phyloP scores from a whole-genome alignment of 2,113 vertebrate species.

The Onychostoma macrolepis region DNA sequence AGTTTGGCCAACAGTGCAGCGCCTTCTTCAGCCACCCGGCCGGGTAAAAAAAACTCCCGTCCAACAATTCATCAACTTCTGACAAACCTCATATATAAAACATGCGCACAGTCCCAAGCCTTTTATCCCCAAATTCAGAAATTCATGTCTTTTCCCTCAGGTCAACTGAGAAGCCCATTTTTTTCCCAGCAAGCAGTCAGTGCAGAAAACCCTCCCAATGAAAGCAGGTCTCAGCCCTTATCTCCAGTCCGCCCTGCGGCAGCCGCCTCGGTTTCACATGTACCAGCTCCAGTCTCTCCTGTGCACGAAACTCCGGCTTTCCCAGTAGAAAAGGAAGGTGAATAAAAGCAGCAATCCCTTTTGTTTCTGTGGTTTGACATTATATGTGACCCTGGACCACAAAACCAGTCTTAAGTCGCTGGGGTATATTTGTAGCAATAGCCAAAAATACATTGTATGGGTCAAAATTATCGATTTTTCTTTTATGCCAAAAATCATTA shows the following conservation, averaged over 20 bases:
- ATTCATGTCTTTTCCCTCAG: conserved; percentile 63
- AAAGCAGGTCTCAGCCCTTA: conserved; percentile 17
- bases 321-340: conserved; percentile 10
- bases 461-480: no score
- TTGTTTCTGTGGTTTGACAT: not conserved
- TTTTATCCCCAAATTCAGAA: not conserved
- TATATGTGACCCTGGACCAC: no score
- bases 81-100: not conserved
- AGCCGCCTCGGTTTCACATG: not conserved
- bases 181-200: conserved; percentile 73
- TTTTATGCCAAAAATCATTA: no score
- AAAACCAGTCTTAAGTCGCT: no score
- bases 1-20: conserved; percentile 48
- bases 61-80: not conserved
- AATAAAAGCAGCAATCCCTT: not conserved
- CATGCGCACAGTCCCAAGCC: not conserved
- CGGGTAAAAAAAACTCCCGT: conserved; percentile 71
- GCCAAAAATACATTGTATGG: no score
- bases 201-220: conserved; percentile 58
- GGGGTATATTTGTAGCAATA: no score
- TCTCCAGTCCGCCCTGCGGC: conserved; percentile 24
- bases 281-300: not conserved
- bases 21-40: conserved; percentile 59
- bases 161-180: conserved; percentile 84
- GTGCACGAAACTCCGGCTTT: not conserved